Base-by-base conservation (phyloP, 2,113 vertebrate species). In the Cathartes aura region DNA sequence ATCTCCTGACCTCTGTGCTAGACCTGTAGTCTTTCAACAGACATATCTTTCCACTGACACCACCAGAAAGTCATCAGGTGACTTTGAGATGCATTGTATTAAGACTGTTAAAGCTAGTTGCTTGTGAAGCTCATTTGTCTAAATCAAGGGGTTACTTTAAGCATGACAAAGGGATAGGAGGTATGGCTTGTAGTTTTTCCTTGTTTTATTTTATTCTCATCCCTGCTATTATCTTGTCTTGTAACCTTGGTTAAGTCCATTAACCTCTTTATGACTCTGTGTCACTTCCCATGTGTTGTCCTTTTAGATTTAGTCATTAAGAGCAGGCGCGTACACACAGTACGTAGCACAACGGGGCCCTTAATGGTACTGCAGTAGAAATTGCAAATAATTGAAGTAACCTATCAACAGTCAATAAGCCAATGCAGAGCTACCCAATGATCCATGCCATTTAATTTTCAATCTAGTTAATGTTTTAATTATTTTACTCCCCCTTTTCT, bases 401-500 rank as follows among this genome's bases (percentile, higher is more conserved):
- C 89, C 93, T 53, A 82, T 89, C 94, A 95, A 80, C 94, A 91
- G 87, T 70, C 93, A 96, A 82, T 94, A 89, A 96, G 74, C 62
- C 91, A 85, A 45, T 4, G 0, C 89, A 87, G 45, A 91, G 83
- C 73, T 95, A 87, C 70, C 45, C 87, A 93, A 38, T 63, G 12
- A 96, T 93, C 91, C 94, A 6, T 95, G 81, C 87, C 42, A 42
- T 95, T 96, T 97, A 79, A 96, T 96, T 95, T 93, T 95, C 95
- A 82, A 76, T 88, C 87, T 82, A 82, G 89, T 91, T 96, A 96
- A 89, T 94, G 88, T 68, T 96, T 92, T 97, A 95, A 97, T 97
- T 96, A 84, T 71, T 96, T 90, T 53, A 83, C 93, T 96, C 94
- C 89, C 56, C 60, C 47, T 91, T 82, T 72, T 82, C 89, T 68